Evolutionary conservation across 2,113 vertebrate genomes (phyloP).

Genomic region (Zingel zingel): DNA sequence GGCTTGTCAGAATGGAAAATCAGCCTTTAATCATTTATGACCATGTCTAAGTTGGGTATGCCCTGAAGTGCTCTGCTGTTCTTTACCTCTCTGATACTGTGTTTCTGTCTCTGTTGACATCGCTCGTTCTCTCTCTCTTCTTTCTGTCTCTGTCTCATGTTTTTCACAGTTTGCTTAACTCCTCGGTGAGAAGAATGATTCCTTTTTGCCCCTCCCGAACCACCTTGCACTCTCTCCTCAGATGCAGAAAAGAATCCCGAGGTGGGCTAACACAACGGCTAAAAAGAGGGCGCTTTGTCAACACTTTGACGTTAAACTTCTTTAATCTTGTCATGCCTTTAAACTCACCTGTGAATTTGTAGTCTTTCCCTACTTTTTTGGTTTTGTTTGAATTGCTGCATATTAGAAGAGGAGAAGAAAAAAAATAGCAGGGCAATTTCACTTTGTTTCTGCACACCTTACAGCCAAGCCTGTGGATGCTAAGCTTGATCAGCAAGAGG

Average conservation of each 20-base stretch:
- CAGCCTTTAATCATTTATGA: constrained; percentile 82
- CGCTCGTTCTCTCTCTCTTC: constrained; percentile 28
- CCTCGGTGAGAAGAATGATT: constrained; percentile 45
- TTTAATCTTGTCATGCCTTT: constrained; percentile 15
- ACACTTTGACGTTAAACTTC: constrained; percentile 38
- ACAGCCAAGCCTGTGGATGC: constrained; percentile 33
- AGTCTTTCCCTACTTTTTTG: background rate
- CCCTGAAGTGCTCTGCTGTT: constrained; percentile 67
- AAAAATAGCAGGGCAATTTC: constrained; percentile 23
- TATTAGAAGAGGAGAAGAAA: constrained; percentile 8
- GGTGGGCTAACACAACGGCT: constrained; percentile 2
- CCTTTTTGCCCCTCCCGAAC: constrained; percentile 16
- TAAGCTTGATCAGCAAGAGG: constrained; percentile 47
- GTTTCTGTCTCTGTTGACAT: constrained; percentile 56
- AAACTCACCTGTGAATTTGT: constrained; percentile 20
- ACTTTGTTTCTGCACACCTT: constrained; percentile 32
- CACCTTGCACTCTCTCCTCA: background rate
- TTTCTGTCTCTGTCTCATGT: constrained; percentile 41
- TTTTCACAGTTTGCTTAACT: constrained; percentile 51
- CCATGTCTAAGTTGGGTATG: constrained; percentile 75
- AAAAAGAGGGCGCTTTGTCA: background rate
- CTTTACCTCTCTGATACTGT: constrained; percentile 42
- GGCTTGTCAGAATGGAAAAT: constrained; percentile 75
- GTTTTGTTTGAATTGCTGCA: background rate
- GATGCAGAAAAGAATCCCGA: background rate